Evolutionary conservation across 2,888 invertebrate genomes (phyloP).

Genomic region (Drosophila demipolita): DNA sequence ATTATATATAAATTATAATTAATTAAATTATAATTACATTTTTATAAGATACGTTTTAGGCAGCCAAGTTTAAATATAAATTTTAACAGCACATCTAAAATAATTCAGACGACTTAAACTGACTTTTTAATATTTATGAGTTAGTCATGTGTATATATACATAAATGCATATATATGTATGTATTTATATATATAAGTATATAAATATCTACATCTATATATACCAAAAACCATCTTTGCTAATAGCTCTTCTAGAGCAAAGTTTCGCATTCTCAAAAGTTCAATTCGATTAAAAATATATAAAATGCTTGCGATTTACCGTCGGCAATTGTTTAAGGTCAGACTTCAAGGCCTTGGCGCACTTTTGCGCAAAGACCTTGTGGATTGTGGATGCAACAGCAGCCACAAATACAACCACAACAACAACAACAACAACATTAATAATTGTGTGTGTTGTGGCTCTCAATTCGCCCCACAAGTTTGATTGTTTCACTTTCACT

Average conservation of each 20-base stretch:
- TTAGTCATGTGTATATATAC: too few species aligned
- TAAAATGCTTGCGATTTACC: constrained; percentile 1
- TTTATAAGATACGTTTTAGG: too few species aligned
- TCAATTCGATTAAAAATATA: constrained; percentile 1
- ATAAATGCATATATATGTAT: background rate
- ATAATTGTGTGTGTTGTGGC: background rate
- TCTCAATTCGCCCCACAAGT: constrained; percentile 14
- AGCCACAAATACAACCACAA: background rate
- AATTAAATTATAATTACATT: too few species aligned
- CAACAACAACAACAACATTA: background rate
- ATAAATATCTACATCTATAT: background rate
- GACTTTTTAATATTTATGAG: too few species aligned
- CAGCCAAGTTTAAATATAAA: too few species aligned
- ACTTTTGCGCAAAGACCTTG: constrained; percentile 1
- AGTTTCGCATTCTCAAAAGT: background rate
- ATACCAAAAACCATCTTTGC: background rate
- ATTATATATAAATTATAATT: too few species aligned
- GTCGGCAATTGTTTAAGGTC: constrained; percentile 8
- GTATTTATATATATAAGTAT: background rate
- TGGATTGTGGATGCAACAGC: constrained; percentile 3
- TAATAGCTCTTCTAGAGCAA: background rate
- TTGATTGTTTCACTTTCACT: constrained; percentile 75
- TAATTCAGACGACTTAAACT: too few species aligned
- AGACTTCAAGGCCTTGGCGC: constrained; percentile 3
- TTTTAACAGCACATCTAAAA: too few species aligned